Conservation (phyloP, 2,888 invertebrate genomes). For the Phengaris alcon region DNA sequence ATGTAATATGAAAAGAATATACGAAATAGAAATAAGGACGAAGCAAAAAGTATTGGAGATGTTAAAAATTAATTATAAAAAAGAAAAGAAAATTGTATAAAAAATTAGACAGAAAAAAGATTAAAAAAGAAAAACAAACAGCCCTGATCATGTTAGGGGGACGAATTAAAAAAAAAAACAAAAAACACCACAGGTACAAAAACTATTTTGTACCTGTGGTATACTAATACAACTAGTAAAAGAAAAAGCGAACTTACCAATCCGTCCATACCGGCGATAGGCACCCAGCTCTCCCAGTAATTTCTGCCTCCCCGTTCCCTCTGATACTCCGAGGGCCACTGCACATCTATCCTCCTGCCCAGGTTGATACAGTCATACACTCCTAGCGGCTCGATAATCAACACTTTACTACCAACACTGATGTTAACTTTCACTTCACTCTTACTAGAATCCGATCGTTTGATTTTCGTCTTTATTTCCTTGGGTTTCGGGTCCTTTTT, state of each 20-base stretch:
- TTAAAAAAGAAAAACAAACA: too few relatives aligned
- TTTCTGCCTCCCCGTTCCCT: slow-evolving; percentile 91
- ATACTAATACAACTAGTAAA: too few relatives aligned
- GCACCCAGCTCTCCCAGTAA: slow-evolving; percentile 93
- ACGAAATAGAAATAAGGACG: too few relatives aligned
- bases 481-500: slow-evolving; percentile 62
- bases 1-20: too few relatives aligned
- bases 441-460: slow-evolving; percentile 65
- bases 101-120: too few relatives aligned
- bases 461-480: slow-evolving; percentile 69
- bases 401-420: slow-evolving; percentile 68
- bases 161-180: too few relatives aligned
- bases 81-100: too few relatives aligned
- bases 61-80: too few relatives aligned
- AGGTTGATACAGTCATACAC: slow-evolving; percentile 96
- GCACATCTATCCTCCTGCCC: slow-evolving; percentile 93
- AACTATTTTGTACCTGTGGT: too few relatives aligned
- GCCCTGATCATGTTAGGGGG: too few relatives aligned
- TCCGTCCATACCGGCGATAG: slow-evolving; percentile 95
- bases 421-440: slow-evolving; percentile 67
- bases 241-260: slow-evolving; percentile 69
- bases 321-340: slow-evolving; percentile 96
- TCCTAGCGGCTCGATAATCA: slow-evolving; percentile 71
- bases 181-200: too few relatives aligned
- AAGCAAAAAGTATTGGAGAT: too few relatives aligned